Evolutionary conservation across 2,113 vertebrate genomes (phyloP).

Genomic region (Tachuris rubrigastra): DNA sequence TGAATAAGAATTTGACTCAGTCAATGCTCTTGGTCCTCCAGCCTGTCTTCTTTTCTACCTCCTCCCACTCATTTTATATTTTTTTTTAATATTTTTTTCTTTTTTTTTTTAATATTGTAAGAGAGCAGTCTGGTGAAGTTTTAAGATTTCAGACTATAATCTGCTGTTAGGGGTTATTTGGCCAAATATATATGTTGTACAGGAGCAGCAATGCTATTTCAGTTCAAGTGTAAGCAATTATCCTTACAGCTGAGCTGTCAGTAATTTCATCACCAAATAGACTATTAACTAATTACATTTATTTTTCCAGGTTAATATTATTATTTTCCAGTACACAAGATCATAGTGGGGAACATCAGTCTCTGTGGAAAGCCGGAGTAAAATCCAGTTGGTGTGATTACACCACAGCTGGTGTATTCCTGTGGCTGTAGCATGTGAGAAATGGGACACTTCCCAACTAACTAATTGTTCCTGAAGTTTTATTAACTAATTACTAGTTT

Average conservation of each 20-base stretch:
- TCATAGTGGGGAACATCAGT: not conserved
- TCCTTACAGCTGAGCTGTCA: not conserved
- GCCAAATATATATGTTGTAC: not conserved
- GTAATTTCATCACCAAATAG: not conserved
- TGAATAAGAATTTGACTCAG: not conserved
- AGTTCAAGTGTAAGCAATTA: not conserved
- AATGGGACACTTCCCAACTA: not conserved
- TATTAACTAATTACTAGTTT: too few relatives aligned
- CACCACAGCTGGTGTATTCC: not conserved
- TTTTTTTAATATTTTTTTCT: not conserved
- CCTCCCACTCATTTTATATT: accelerated
- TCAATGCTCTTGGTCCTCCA: not conserved
- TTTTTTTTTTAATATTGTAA: not conserved
- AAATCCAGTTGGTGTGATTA: not conserved
- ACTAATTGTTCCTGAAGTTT: not conserved
- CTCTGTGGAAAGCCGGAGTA: not conserved
- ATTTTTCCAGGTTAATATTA: not conserved
- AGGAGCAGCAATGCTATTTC: not conserved
- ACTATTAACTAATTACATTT: not conserved
- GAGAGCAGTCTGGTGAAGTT: not conserved
- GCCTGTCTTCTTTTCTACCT: not conserved
- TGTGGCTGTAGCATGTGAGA: not conserved
- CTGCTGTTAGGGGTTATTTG: not conserved
- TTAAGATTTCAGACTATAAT: not conserved
- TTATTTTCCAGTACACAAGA: not conserved